These are phyloP conservation scores for Bombus difficillimus DNA, from an alignment of 1,140 invertebrate species.

Conservation along the genomic window DNA sequence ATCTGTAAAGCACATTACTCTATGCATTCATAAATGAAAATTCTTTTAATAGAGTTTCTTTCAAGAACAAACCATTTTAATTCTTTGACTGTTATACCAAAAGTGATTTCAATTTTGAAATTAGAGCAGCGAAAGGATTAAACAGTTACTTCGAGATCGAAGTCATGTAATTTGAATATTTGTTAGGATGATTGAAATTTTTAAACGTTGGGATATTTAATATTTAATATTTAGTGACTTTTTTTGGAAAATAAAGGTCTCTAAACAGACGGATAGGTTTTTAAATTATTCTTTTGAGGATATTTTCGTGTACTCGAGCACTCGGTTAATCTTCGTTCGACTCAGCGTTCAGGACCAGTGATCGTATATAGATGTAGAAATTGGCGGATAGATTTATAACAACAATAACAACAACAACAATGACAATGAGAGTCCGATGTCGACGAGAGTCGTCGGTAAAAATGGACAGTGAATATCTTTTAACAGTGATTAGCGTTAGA, in stretches of 20 bases:
- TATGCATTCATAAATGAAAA: too few species aligned
- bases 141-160: too few species aligned
- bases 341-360: constrained; percentile 1
- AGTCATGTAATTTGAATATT: too few species aligned
- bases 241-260: background rate
- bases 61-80: too few species aligned
- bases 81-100: too few species aligned
- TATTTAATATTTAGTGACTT: background rate
- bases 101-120: too few species aligned
- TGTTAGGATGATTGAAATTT: too few species aligned
- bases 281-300: too few species aligned
- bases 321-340: constrained; percentile 31
- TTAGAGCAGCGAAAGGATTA: too few species aligned
- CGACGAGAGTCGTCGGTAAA: constrained; percentile 44
- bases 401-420: constrained; percentile 53
- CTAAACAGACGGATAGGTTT: too few species aligned
- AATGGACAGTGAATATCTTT: constrained; percentile 43
- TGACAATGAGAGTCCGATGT: constrained; percentile 48
- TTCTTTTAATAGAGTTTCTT: too few species aligned
- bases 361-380: constrained; percentile 37
- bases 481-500: constrained; percentile 34
- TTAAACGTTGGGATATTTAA: background rate
- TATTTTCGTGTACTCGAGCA: background rate
- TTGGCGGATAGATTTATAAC: constrained; percentile 48
- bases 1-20: too few species aligned